These are phyloP conservation scores for Eupithecia subfuscata DNA, from an alignment of 2,888 invertebrate species.

Conservation along the genomic window DNA sequence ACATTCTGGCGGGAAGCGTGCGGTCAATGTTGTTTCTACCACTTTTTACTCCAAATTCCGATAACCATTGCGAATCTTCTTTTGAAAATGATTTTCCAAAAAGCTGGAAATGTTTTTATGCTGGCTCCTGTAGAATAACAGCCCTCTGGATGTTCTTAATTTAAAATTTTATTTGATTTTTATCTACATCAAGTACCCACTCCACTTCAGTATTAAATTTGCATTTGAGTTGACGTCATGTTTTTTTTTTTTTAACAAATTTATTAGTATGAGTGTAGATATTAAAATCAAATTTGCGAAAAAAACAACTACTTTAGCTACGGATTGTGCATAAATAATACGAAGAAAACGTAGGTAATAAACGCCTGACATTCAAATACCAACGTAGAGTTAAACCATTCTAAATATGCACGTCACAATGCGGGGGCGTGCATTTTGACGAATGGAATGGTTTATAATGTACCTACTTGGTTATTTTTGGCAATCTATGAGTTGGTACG, in stretches of 20 bases:
- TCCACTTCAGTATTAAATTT: not conserved
- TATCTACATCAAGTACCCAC: too few relatives aligned
- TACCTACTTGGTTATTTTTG: not conserved
- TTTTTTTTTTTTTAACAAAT: not conserved
- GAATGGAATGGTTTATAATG: too few relatives aligned
- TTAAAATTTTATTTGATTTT: not conserved
- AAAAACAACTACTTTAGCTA: not conserved
- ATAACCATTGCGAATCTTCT: not conserved
- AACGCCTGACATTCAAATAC: not conserved
- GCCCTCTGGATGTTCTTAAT: not conserved
- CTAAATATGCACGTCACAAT: too few relatives aligned
- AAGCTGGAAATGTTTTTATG: not conserved
- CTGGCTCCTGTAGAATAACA: not conserved
- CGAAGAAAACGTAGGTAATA: too few relatives aligned
- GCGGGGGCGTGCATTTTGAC: too few relatives aligned
- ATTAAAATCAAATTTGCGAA: not conserved
- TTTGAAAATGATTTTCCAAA: not conserved
- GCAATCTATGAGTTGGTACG: slow-evolving; percentile 1
- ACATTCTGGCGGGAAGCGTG: not conserved
- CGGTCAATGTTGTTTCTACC: slow-evolving; percentile 1
- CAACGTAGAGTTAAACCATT: too few relatives aligned
- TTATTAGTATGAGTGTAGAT: not conserved
- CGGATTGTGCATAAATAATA: not conserved
- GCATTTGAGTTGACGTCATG: not conserved
- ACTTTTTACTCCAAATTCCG: not conserved